Evolutionary conservation across 1,140 invertebrate genomes (phyloP).

Genomic region (Heliothis virescens): DNA sequence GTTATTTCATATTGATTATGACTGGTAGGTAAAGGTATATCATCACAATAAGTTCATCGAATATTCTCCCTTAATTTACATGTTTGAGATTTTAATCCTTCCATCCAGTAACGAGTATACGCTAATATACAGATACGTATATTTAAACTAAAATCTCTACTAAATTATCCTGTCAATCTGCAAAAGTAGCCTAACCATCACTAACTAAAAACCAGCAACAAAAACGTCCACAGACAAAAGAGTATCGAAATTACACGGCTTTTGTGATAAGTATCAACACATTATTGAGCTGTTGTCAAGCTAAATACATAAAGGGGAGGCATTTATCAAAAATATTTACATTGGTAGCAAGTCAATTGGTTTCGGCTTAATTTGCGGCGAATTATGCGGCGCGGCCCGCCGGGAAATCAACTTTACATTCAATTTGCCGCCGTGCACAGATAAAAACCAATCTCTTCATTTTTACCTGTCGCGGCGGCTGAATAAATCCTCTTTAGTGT

Average conservation of each 20-base stretch:
- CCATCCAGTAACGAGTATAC: too few species aligned
- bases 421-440: slow-evolving; percentile 79
- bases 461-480: slow-evolving; percentile 73
- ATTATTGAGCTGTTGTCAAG: slow-evolving; percentile 48
- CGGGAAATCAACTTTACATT: slow-evolving; percentile 85
- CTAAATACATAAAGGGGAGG: slow-evolving; percentile 64
- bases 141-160: not conserved
- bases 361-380: slow-evolving; percentile 82
- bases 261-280: slow-evolving; percentile 27
- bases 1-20: too few species aligned
- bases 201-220: not conserved
- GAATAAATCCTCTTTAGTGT: slow-evolving; percentile 57
- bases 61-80: too few species aligned
- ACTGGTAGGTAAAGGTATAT: too few species aligned
- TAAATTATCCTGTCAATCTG: not conserved
- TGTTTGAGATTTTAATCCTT: too few species aligned
- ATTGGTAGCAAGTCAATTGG: slow-evolving; percentile 79
- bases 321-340: slow-evolving; percentile 83
- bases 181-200: not conserved
- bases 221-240: not conserved
- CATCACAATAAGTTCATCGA: too few species aligned
- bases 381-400: slow-evolving; percentile 77
- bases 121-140: not conserved
- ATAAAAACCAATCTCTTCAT: slow-evolving; percentile 84
- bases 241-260: slow-evolving; percentile 20